These are phyloP conservation scores for Sebastes fasciatus DNA, from an alignment of 2,113 vertebrate species.

Conservation along the genomic window DNA sequence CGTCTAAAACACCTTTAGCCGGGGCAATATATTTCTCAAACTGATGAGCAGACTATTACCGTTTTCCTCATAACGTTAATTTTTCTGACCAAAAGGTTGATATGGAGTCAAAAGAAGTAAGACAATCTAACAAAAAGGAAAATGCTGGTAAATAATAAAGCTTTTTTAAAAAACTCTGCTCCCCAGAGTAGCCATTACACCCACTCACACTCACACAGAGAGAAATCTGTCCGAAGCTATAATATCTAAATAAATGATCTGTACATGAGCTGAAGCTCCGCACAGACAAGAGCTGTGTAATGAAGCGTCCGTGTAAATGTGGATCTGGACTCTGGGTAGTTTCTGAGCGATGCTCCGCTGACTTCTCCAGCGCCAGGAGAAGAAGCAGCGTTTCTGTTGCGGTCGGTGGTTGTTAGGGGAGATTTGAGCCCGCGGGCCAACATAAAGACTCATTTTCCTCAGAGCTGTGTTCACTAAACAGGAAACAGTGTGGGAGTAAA, in stretches of 20 bases:
- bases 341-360: conserved; percentile 28
- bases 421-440: conserved; percentile 30
- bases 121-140: neutral
- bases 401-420: conserved; percentile 29
- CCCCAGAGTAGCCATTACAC: conserved; percentile 11
- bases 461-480: conserved; percentile 59
- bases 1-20: neutral
- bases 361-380: conserved; percentile 33
- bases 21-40: neutral
- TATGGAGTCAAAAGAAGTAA: neutral
- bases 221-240: conserved; percentile 23
- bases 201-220: conserved; percentile 16
- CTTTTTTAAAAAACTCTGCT: conserved; percentile 8
- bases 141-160: conserved; percentile 13
- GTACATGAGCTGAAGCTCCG: conserved; percentile 1
- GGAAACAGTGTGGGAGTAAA: conserved; percentile 62
- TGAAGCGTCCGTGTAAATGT: conserved; percentile 45
- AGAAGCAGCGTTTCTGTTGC: conserved; percentile 28
- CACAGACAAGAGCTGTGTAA: conserved; percentile 40
- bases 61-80: neutral
- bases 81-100: neutral
- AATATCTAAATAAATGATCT: conserved; percentile 46
- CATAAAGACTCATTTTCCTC: conserved; percentile 28
- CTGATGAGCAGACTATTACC: neutral
- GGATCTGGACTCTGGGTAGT: conserved; percentile 16